phyloP scores from a whole-genome alignment of 2,888 invertebrate genomes.

The Andrena fulva region DNA sequence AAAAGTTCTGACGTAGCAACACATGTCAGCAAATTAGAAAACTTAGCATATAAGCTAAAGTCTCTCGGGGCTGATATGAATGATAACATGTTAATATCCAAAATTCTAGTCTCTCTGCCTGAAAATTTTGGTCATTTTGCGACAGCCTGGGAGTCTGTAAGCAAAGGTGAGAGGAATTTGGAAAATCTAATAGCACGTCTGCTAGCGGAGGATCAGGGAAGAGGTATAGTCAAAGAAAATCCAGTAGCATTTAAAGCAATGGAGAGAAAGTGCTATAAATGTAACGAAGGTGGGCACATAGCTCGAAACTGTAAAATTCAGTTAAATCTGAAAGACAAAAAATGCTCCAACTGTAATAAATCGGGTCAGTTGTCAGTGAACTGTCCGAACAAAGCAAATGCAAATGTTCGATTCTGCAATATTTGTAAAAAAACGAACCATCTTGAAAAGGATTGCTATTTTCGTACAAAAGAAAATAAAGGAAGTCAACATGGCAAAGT shows the following conservation, averaged over 20 bases:
- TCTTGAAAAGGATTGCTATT: not conserved
- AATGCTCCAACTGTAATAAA: not conserved
- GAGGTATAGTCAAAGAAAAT: not conserved
- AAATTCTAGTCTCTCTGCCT: not conserved
- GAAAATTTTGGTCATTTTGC: not conserved
- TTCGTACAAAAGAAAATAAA: not conserved
- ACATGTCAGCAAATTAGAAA: too few species aligned
- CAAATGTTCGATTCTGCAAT: too few species aligned
- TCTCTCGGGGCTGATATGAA: too few species aligned
- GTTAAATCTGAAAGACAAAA: too few species aligned
- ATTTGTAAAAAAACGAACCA: not conserved
- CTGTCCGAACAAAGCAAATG: too few species aligned
- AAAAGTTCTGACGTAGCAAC: too few species aligned
- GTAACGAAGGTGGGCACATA: not conserved
- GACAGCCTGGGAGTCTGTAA: conserved; percentile 4
- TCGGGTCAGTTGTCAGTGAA: too few species aligned
- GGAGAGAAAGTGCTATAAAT: conserved; percentile 3
- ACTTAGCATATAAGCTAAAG: too few species aligned
- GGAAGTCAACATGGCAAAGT: not conserved
- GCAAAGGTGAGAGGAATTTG: not conserved
- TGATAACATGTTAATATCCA: not conserved
- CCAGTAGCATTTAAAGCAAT: not conserved
- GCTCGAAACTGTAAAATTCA: not conserved
- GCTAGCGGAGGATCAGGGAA: not conserved
- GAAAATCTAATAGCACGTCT: not conserved